A percentile compares a stretch with the other conserved stretches of the same genome.
Evolutionary conservation across 2,888 invertebrate genomes (phyloP).

Genomic region (Trimorus sp.): DNA sequence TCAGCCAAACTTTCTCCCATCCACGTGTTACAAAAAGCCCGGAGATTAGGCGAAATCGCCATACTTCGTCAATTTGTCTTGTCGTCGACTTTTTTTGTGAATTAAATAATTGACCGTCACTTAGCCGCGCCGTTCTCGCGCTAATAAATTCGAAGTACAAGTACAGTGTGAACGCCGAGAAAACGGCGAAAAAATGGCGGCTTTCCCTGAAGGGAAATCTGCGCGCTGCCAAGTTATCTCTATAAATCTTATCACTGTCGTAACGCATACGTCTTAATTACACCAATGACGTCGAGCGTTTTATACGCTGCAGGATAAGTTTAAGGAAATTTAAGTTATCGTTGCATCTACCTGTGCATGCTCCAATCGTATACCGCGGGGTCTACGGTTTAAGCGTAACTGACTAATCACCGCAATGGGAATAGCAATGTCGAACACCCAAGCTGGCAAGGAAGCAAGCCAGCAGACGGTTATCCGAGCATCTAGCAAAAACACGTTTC

Average conservation of each 20-base stretch:
- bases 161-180: background rate
- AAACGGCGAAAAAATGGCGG: background rate
- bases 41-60: too few species aligned
- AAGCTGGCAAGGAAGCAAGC: slow-evolving; percentile 53
- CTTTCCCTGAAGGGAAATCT: background rate
- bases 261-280: slow-evolving; percentile 28
- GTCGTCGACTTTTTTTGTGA: too few species aligned
- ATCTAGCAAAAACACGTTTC: slow-evolving; percentile 70
- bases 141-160: background rate
- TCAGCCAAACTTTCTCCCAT: background rate
- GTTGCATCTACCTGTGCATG: slow-evolving; percentile 35
- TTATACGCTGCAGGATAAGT: slow-evolving; percentile 18
- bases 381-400: slow-evolving; percentile 43
- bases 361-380: slow-evolving; percentile 30
- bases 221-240: background rate
- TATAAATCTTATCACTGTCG: slow-evolving; percentile 17
- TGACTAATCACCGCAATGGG: slow-evolving; percentile 61
- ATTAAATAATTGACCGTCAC: too few species aligned
- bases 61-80: too few species aligned
- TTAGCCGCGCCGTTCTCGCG: too few species aligned
- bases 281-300: slow-evolving; percentile 9
- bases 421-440: slow-evolving; percentile 62
- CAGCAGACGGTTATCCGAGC: slow-evolving; percentile 53
- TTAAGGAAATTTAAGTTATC: slow-evolving; percentile 42
- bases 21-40: too few species aligned